Percentiles rank a stretch among this genome's conserved stretches.
Evolutionary conservation across 2,797 vertebrate genomes (phyloP).

Genomic region (Hemitrygon akajei): DNA sequence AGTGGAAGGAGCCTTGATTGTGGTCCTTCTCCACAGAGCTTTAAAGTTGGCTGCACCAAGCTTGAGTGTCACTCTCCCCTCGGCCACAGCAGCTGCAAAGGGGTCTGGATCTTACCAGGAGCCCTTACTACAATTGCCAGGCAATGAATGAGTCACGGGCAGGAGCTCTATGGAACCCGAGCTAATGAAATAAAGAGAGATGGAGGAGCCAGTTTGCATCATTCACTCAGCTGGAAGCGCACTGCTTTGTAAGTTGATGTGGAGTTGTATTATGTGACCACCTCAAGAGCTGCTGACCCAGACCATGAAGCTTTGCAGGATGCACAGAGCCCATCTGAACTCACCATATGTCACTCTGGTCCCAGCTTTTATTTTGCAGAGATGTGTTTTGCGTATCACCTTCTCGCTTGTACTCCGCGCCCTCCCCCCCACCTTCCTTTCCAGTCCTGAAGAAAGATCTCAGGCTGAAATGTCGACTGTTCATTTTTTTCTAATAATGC

Average conservation of each 20-base stretch:
- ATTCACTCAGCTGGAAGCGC: background rate
- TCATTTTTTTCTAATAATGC: no score
- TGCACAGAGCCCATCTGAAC: background rate
- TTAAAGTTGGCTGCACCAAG: no score
- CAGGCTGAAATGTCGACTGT: no score
- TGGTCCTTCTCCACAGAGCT: no score
- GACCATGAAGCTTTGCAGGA: background rate
- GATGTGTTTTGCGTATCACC: background rate
- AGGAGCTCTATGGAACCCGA: background rate
- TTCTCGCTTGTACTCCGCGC: no score
- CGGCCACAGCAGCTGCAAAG: background rate
- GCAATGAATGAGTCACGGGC: background rate
- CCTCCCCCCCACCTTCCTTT: no score
- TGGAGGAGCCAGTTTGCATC: background rate
- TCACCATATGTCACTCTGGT: background rate
- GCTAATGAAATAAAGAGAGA: background rate
- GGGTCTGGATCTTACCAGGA: background rate
- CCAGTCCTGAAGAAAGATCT: no score
- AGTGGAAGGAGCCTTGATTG: no score
- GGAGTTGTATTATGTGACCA: background rate
- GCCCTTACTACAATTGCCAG: background rate
- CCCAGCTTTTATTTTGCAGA: background rate
- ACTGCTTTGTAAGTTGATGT: background rate
- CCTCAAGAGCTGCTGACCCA: background rate
- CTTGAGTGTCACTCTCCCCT: background rate